Percentiles rank a stretch among this genome's conserved stretches.
These are phyloP conservation scores for Alloscopus bannaensis DNA, from an alignment of 2,888 invertebrate species.

Conservation along the genomic window DNA sequence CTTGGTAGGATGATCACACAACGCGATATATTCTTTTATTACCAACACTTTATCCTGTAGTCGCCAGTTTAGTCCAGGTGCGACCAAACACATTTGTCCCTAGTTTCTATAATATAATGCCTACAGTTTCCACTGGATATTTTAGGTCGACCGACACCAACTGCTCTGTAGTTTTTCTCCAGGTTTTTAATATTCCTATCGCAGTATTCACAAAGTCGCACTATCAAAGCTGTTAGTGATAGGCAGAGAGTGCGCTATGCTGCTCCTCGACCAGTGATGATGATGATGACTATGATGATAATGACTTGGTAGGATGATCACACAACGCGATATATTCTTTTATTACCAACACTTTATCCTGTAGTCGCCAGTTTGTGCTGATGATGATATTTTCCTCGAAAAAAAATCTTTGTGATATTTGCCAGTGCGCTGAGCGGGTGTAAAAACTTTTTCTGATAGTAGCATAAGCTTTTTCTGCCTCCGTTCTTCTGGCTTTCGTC, in stretches of 20 bases:
- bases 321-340: slow-evolving; percentile 55
- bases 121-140: slow-evolving; percentile 37
- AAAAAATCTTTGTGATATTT: too few relatives aligned
- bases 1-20: slow-evolving; percentile 51
- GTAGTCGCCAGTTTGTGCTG: slow-evolving; percentile 50
- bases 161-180: not conserved
- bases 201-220: not conserved
- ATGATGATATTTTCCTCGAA: slow-evolving; percentile 37
- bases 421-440: too few relatives aligned
- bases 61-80: slow-evolving; percentile 57
- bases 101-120: too few relatives aligned
- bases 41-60: slow-evolving; percentile 44
- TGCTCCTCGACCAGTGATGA: slow-evolving; percentile 1
- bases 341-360: slow-evolving; percentile 53
- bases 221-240: too few relatives aligned
- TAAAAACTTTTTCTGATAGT: too few relatives aligned
- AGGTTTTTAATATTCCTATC: not conserved
- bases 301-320: slow-evolving; percentile 51
- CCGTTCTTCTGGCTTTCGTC: too few relatives aligned
- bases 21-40: slow-evolving; percentile 58
- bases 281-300: slow-evolving; percentile 48
- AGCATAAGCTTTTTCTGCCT: too few relatives aligned
- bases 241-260: not conserved
- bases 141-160: not conserved
- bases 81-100: slow-evolving; percentile 28